Conservation (phyloP, 2,113 vertebrate genomes). For the Numenius arquata region DNA sequence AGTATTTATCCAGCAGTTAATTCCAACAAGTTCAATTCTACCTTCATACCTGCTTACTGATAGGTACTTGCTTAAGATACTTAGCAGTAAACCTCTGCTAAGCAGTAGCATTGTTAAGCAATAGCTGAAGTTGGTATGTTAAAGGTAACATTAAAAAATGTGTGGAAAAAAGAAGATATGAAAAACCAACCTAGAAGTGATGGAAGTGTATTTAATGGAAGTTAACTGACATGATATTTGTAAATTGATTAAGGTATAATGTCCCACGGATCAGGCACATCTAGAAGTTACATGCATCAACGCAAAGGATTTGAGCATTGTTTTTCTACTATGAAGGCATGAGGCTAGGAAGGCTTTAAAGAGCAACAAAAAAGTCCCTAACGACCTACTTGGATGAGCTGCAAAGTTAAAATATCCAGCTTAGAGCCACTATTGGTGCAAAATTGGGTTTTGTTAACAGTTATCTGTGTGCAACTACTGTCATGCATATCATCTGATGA, state of each 20-base stretch:
- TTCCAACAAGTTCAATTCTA: neutral
- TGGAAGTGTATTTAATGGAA: neutral
- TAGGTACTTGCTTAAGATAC: neutral
- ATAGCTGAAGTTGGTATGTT: neutral
- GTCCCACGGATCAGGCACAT: neutral
- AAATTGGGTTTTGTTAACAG: neutral
- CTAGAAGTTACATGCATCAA: accelerated
- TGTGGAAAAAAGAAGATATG: neutral
- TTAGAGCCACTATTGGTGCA: neutral
- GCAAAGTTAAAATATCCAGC: neutral
- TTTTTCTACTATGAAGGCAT: neutral
- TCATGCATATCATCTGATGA: neutral
- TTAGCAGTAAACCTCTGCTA: neutral
- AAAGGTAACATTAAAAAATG: neutral
- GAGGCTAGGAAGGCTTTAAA: neutral
- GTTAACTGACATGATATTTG: neutral
- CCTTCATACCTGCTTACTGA: neutral
- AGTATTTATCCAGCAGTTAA: neutral
- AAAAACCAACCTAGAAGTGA: neutral
- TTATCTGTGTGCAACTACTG: neutral
- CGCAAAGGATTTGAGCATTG: neutral
- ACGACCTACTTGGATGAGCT: neutral
- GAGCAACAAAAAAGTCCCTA: neutral
- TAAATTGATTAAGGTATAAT: accelerated
- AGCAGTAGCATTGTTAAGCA: neutral